Conservation (phyloP, 2,888 invertebrate genomes). For the Synergus laeviventris region DNA sequence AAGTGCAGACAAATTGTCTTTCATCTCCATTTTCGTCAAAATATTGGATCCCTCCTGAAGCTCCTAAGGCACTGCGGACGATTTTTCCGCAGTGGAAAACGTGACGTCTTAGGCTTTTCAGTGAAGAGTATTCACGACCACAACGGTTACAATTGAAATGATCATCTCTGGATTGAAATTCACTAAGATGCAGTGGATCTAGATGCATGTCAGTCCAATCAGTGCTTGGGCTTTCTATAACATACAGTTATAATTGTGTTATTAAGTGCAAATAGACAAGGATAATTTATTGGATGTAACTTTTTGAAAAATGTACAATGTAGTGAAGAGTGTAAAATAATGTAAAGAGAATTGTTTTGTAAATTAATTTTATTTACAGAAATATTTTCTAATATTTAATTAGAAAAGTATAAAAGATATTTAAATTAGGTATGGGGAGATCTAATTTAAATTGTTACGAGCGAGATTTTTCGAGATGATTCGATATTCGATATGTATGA, state of each 20-base stretch:
- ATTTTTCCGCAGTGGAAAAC: slow-evolving; percentile 75
- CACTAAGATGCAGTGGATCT: background rate
- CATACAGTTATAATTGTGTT: background rate
- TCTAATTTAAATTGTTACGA: too few relatives aligned
- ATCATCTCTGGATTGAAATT: background rate
- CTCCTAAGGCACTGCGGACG: background rate
- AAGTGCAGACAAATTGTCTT: slow-evolving; percentile 11
- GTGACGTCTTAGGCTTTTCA: slow-evolving; percentile 21
- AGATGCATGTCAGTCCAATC: background rate
- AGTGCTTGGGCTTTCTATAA: background rate
- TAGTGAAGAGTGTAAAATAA: background rate
- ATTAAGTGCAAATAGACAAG: background rate
- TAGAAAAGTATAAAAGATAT: too few relatives aligned
- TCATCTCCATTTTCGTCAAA: slow-evolving; percentile 27
- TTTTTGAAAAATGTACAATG: background rate
- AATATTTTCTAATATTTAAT: background rate
- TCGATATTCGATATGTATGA: too few relatives aligned
- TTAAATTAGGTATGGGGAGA: too few relatives aligned
- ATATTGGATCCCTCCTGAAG: background rate
- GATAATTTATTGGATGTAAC: background rate
- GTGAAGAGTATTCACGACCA: background rate
- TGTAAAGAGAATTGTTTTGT: background rate
- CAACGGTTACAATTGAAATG: background rate
- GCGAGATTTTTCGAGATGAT: too few relatives aligned
- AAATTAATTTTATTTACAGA: background rate